Conservation (phyloP, 1,140 invertebrate species). For the Monochamus saltuarius region DNA sequence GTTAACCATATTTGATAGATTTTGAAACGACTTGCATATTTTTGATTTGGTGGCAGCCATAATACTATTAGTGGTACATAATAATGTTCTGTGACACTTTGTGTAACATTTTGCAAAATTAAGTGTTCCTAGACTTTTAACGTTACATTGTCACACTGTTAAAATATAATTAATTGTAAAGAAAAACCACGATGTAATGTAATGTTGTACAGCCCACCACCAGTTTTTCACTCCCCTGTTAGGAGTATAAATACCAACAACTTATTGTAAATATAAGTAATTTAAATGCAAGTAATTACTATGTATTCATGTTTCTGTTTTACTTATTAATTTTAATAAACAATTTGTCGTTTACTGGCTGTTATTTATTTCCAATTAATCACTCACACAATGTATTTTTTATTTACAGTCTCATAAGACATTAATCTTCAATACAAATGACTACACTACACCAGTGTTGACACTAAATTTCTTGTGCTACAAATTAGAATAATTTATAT, state of each 20-base stretch:
- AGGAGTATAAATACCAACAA: constrained; percentile 47
- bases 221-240: constrained; percentile 37
- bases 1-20: too few relatives aligned
- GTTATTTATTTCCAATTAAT: constrained; percentile 14
- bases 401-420: too few relatives aligned
- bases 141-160: constrained; percentile 47
- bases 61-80: too few relatives aligned
- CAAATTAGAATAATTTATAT: too few relatives aligned
- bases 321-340: constrained; percentile 54
- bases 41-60: too few relatives aligned
- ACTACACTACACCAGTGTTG: too few relatives aligned
- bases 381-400: neutral
- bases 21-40: too few relatives aligned
- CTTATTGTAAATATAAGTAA: constrained; percentile 45
- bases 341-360: constrained; percentile 48
- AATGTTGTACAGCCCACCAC: constrained; percentile 33
- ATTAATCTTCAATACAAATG: too few relatives aligned
- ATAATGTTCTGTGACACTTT: too few relatives aligned
- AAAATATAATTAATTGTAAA: constrained; percentile 14
- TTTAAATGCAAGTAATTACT: constrained; percentile 47
- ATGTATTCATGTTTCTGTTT: constrained; percentile 53
- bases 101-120: constrained; percentile 19
- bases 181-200: constrained; percentile 31
- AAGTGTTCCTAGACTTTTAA: constrained; percentile 29
- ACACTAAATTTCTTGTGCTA: too few relatives aligned